Percentiles rank a stretch among this genome's conserved stretches.
phyloP scores from a whole-genome alignment of 2,888 invertebrate species.

The Acholoe squamosa region DNA sequence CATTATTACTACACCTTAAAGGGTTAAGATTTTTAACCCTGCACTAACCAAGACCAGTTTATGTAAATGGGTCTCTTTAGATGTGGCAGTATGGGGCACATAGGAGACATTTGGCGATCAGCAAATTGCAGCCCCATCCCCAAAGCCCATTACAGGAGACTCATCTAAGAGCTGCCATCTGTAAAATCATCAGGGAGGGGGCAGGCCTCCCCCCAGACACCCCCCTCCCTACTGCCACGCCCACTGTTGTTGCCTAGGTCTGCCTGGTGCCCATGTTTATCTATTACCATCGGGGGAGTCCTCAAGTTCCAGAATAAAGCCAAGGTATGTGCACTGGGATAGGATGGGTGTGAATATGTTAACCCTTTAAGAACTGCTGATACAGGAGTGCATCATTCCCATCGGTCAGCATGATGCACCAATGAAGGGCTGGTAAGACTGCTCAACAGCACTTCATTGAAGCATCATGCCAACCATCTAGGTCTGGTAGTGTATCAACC shows the following conservation, averaged over 20 bases:
- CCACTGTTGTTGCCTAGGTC: background rate
- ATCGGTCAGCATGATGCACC: too few species aligned
- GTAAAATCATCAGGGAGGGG: slow-evolving; percentile 30
- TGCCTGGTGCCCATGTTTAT: slow-evolving; percentile 18
- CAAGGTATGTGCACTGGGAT: background rate
- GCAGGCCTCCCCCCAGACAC: too few species aligned
- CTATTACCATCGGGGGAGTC: background rate
- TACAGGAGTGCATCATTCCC: too few species aligned
- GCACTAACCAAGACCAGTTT: background rate
- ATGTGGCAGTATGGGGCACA: background rate
- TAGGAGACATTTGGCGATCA: background rate
- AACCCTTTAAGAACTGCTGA: too few species aligned
- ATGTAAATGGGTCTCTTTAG: background rate
- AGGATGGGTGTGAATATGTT: background rate
- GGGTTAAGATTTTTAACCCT: too few species aligned
- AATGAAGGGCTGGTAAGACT: too few species aligned
- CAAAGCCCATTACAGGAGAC: background rate
- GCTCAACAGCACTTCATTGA: too few species aligned
- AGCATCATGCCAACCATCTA: too few species aligned
- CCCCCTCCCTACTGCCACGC: too few species aligned
- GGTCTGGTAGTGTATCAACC: too few species aligned
- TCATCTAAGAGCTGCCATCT: background rate
- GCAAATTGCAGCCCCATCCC: background rate
- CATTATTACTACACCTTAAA: too few species aligned
- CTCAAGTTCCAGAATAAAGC: background rate